Evolutionary conservation across 2,113 vertebrate species (phyloP).

Genomic region (Pleuronectes platessa): DNA sequence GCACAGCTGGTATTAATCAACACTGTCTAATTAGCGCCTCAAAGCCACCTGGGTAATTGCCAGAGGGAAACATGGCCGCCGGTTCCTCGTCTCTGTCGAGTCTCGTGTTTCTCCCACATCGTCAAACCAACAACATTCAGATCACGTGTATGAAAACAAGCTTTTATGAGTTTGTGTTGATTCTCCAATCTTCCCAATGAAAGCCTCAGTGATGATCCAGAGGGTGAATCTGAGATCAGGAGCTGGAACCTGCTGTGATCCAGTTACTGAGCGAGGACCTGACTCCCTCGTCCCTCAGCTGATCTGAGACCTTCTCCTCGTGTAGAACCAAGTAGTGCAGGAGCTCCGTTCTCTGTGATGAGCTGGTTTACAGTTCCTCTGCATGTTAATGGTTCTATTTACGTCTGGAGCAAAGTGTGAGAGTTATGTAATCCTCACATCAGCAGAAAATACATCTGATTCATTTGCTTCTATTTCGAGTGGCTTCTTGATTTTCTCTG

Average conservation of each 20-base stretch:
- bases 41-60: slow-evolving; percentile 66
- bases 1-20: slow-evolving; percentile 74
- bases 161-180: not conserved
- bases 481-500: not conserved
- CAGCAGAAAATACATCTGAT: not conserved
- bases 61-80: slow-evolving; percentile 35
- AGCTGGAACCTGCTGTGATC: not conserved
- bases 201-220: not conserved
- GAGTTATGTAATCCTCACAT: not conserved
- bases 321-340: too few relatives aligned
- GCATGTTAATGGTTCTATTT: not conserved
- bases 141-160: not conserved
- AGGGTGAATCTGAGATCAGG: too few relatives aligned
- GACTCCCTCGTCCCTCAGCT: too few relatives aligned
- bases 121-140: too few relatives aligned
- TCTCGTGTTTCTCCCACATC: too few relatives aligned
- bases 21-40: slow-evolving; percentile 71
- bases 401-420: too few relatives aligned
- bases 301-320: too few relatives aligned
- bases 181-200: not conserved
- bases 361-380: not conserved
- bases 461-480: not conserved
- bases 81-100: slow-evolving; percentile 1
- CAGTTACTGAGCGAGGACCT: too few relatives aligned
- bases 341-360: too few relatives aligned